Percentiles rank a stretch among this genome's conserved stretches.
phyloP scores from a whole-genome alignment of 1,140 invertebrate genomes.

The Neuroterus valhalla region DNA sequence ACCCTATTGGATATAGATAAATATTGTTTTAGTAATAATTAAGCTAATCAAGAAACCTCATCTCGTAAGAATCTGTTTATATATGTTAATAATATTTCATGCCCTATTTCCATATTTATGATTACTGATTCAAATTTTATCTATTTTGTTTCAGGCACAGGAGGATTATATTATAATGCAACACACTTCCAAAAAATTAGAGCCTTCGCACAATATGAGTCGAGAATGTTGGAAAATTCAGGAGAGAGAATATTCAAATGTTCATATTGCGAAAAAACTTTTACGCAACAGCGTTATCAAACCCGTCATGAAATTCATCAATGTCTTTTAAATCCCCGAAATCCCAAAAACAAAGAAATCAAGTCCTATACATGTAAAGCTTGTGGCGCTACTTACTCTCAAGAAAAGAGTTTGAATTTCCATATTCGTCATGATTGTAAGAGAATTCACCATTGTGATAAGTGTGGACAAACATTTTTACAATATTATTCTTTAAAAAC shows the following conservation, averaged over 20 bases:
- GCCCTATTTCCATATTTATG: background rate
- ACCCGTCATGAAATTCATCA: slow-evolving; percentile 22
- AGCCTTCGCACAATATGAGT: slow-evolving; percentile 1
- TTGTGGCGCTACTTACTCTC: background rate
- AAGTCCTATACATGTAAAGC: slow-evolving; percentile 1
- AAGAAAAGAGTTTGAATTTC: slow-evolving; percentile 7
- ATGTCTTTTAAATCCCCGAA: slow-evolving; percentile 3
- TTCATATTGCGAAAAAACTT: slow-evolving; percentile 7
- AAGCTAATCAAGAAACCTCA: too few relatives aligned
- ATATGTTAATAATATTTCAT: background rate
- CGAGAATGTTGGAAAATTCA: background rate
- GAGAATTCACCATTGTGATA: slow-evolving; percentile 1
- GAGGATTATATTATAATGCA: background rate
- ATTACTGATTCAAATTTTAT: background rate
- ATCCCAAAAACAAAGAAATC: background rate
- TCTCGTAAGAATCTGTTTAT: background rate
- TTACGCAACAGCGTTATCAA: slow-evolving; percentile 14
- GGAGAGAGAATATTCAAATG: background rate
- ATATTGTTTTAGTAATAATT: too few relatives aligned
- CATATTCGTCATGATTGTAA: slow-evolving; percentile 11
- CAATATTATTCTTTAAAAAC: slow-evolving; percentile 1
- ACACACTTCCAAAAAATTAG: background rate
- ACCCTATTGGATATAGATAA: too few relatives aligned
- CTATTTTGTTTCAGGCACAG: slow-evolving; percentile 17
- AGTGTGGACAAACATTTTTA: slow-evolving; percentile 15